Evolutionary conservation across 2,888 invertebrate genomes (phyloP).

Genomic region (Cephus nigrinus): DNA sequence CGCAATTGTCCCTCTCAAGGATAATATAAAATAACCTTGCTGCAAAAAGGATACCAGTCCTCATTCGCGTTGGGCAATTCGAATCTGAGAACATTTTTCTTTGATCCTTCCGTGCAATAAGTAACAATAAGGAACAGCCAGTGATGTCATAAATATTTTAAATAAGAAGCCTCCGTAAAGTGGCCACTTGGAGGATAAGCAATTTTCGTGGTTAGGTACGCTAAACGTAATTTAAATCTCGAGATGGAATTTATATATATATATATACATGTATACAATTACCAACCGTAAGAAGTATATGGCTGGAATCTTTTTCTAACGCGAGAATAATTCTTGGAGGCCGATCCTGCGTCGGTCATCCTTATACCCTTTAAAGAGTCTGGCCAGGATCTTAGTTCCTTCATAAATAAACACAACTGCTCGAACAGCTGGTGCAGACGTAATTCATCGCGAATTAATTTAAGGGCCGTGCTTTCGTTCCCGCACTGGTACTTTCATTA

Average conservation of each 20-base stretch:
- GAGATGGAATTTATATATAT: conserved; percentile 20
- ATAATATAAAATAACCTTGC: neutral
- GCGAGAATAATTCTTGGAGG: neutral
- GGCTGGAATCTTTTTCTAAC: conserved; percentile 5
- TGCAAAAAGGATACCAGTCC: neutral
- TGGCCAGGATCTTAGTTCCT: conserved; percentile 60
- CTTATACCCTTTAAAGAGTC: conserved; percentile 39
- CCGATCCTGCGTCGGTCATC: neutral
- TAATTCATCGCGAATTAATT: conserved; percentile 67
- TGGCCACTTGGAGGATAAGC: neutral
- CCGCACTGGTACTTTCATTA: conserved; percentile 63
- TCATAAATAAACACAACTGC: conserved; percentile 67
- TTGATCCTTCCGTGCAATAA: neutral
- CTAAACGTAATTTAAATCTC: neutral
- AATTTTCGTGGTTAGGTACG: neutral
- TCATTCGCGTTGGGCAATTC: neutral
- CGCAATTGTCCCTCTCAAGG: neutral
- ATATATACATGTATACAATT: conserved; percentile 23
- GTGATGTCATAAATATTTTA: neutral
- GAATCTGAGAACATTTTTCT: neutral
- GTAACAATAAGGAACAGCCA: neutral
- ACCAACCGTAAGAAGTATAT: conserved; percentile 14
- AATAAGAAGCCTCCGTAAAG: neutral
- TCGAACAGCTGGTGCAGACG: conserved; percentile 65
- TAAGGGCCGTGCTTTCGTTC: conserved; percentile 53